Percentiles rank a stretch among this genome's conserved stretches.
These are phyloP conservation scores for Nemapogon koenigi DNA, from an alignment of 2,888 invertebrate species.

Conservation along the genomic window DNA sequence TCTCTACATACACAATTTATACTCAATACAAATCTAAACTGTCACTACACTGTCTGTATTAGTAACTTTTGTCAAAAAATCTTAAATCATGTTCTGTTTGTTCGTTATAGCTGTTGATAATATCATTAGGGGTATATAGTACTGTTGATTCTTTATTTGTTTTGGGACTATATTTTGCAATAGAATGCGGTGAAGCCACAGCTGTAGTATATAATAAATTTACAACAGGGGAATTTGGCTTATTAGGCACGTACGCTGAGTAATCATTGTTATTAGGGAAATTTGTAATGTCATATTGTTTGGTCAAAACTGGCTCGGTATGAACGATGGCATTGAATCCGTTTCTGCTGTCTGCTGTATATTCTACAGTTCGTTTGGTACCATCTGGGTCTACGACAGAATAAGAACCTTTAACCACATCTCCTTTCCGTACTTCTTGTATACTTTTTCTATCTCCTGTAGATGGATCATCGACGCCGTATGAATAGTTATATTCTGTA, in stretches of 20 bases:
- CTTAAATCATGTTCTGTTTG: too few species aligned
- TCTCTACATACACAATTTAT: neutral
- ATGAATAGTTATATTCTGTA: constrained; percentile 50
- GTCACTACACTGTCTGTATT: too few species aligned
- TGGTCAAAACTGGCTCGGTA: constrained; percentile 44
- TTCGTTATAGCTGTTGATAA: too few species aligned
- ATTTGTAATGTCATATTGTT: constrained; percentile 10
- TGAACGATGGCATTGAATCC: constrained; percentile 61
- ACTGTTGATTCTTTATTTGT: too few species aligned
- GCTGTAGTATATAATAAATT: constrained; percentile 4
- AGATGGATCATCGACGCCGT: constrained; percentile 58
- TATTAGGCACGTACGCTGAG: neutral
- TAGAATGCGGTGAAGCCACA: constrained; percentile 1
- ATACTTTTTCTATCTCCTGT: constrained; percentile 53
- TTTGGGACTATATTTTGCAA: neutral
- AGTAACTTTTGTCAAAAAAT: too few species aligned
- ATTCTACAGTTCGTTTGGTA: constrained; percentile 47
- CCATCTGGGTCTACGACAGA: constrained; percentile 52
- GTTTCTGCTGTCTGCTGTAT: constrained; percentile 52
- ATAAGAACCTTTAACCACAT: constrained; percentile 45
- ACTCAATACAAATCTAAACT: neutral
- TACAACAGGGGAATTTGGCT: too few species aligned
- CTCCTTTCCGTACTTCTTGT: constrained; percentile 43
- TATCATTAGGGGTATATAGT: constrained; percentile 4
- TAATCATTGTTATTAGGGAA: neutral